Evolutionary conservation across 2,888 invertebrate genomes (phyloP), one percentile per base, ranked within the genome.

Genomic region (Bimastos eiseni): DNA sequence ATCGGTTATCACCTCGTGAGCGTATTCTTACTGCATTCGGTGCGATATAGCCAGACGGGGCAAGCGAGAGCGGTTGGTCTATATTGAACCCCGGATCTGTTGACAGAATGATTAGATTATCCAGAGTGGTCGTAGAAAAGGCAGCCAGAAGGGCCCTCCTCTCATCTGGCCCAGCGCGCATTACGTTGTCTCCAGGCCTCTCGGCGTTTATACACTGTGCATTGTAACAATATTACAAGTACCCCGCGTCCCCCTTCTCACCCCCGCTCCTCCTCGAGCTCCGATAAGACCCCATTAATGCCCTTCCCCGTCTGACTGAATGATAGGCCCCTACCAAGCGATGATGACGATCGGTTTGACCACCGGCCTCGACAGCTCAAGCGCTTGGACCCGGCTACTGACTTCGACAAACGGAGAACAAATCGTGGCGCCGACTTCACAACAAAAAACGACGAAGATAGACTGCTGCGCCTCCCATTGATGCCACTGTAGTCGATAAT

Each of bases 71-170:
- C 70, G 70, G 70, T 70, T n/a, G 70, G 70, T 70, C 70, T 70
- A 70, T 70, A 70, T 70, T 70, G 70, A 70, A 70, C 30, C 70
- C 70, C 70, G 70, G 70, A 70, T 70, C 70, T 70, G 70, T 70
- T 70, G 70, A 70, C 70, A 70, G 70, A 70, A 70, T 70, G 70
- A 70, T 70, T 70, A 70, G 70, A 70, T 70, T 70, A 70, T 70
- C n/a, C 70, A n/a, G 70, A 70, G 70, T 70, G 70, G 70, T 70
- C 70, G 70, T 70, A 70, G 70, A 70, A 11, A 70, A 70, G 70
- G 70, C 70, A 70, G 70, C 70, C 70, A 70, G 70, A 70, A 70
- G 70, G 70, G 70, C 70, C 8, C 70, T 70, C 70, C 70, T 70
- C 70, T 70, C 70, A 70, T 70, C 70, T 70, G 70, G 70, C 70